Conservation (phyloP, 1,140 invertebrate genomes). For the Lasioglossum baleicum region DNA sequence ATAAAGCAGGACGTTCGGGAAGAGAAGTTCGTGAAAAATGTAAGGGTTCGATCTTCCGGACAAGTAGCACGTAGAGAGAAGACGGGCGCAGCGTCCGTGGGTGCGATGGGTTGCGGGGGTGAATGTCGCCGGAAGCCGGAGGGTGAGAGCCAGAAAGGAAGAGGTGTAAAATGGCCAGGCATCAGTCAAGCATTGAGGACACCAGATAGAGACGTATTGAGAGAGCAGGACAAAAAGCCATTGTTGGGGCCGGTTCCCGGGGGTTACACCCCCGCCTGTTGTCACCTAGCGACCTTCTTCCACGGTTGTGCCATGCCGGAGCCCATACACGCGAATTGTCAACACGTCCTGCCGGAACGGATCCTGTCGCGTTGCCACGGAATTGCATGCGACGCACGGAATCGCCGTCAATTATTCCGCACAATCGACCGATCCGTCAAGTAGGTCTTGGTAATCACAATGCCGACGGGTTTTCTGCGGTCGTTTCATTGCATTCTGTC, state of each 20-base stretch:
- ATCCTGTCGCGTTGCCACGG: slow-evolving; percentile 30
- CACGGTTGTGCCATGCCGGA: slow-evolving; percentile 32
- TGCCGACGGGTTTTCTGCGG: neutral
- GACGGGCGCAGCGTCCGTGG: neutral
- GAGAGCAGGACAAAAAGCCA: slow-evolving; percentile 70
- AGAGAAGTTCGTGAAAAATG: slow-evolving; percentile 68
- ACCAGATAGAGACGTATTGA: slow-evolving; percentile 73
- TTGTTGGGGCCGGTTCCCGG: slow-evolving; percentile 57
- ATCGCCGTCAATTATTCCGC: slow-evolving; percentile 52
- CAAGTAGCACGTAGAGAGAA: neutral
- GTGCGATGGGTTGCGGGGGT: neutral
- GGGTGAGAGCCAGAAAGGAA: slow-evolving; percentile 34
- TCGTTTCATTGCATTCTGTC: neutral
- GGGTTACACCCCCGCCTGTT: slow-evolving; percentile 32
- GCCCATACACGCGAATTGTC: slow-evolving; percentile 18
- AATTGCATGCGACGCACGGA: slow-evolving; percentile 44
- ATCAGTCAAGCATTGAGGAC: slow-evolving; percentile 73
- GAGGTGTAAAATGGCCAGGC: slow-evolving; percentile 68
- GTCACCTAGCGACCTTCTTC: slow-evolving; percentile 56
- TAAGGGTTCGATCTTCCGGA: slow-evolving; percentile 38
- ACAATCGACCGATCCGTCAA: slow-evolving; percentile 36
- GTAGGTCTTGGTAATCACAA: slow-evolving; percentile 6
- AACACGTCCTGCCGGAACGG: slow-evolving; percentile 24
- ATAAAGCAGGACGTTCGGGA: slow-evolving; percentile 43
- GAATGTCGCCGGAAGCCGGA: slow-evolving; percentile 23